Base-by-base conservation (phyloP, 2,797 vertebrate genomes). In the Pseudochirops cupreus region DNA sequence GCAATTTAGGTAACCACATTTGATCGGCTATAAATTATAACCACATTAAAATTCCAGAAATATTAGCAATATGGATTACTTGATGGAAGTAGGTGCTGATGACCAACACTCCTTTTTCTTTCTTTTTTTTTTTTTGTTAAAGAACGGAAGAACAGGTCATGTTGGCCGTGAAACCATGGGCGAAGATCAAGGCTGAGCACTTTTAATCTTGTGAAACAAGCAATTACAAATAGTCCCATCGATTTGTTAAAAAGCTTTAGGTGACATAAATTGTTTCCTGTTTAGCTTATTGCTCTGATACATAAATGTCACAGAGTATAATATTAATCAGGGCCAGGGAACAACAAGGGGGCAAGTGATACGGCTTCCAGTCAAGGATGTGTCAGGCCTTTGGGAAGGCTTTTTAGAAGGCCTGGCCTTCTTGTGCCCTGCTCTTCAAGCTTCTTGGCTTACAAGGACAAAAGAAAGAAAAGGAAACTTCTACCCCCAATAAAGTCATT, bases 191-290 rank as follows among this genome's bases (percentile, higher is more conserved):
- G 99, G 99, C 99, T 99, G 99, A 99, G 99, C 99, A 99, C 99
- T 99, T 99, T 99, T 99, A 99, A 99, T 99, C 99, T 99, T 99
- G 99, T 99, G 99, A 99, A 99, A 99, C 99, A 99, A 99, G 99
- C 99, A 99, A 99, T 99, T 99, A 99, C 99, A 99, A 99, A 99
- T 99, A 99, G 99, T 99, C 99, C 99, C 99, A 99, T 99, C 99
- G 99, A 99, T 99, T 99, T 99, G 99, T 99, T 99, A 99, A 99
- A 99, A 99, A 99, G 99, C 99, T 99, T 99, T 99, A 98, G 99
- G 99, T 99, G 99, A 99, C 99, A 99, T 99, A 99, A 99, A 99
- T 99, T 99, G 99, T 99, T 99, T 99, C 99, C 99, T 99, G 99
- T 99, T 99, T 99, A 99, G 99, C 99, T 99, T 99, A 99, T 99